Conservation (phyloP, 2,888 invertebrate species). For the Thecocarcelia acutangulata region DNA sequence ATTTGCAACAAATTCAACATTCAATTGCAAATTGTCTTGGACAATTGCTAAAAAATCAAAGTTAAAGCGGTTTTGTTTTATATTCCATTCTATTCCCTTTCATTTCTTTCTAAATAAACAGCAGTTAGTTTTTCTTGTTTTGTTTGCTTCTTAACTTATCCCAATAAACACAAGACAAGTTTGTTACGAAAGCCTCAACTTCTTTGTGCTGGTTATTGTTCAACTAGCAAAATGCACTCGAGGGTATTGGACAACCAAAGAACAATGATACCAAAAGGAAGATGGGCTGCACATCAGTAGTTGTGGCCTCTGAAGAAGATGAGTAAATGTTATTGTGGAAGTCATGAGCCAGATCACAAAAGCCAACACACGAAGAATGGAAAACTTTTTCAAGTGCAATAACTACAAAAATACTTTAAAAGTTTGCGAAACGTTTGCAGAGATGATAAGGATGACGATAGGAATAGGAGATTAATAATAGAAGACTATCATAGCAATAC, state of each 20-base stretch:
- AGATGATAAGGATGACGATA: no score
- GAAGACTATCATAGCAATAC: no score
- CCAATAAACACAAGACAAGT: constrained; percentile 1
- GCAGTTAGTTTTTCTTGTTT: background rate
- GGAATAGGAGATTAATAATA: no score
- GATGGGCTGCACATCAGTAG: constrained; percentile 1
- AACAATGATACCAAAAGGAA: background rate
- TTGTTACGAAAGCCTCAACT: constrained; percentile 38
- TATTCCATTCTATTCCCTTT: constrained; percentile 5
- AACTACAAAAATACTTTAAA: constrained; percentile 61
- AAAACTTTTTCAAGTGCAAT: constrained; percentile 12
- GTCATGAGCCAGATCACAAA: no score
- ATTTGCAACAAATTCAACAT: constrained; percentile 58
- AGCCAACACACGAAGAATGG: no score
- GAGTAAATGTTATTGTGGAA: constrained; percentile 25
- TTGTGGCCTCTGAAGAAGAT: constrained; percentile 33
- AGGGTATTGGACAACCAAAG: constrained; percentile 47
- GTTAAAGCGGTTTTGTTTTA: background rate
- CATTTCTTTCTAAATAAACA: background rate
- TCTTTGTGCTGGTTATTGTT: constrained; percentile 47
- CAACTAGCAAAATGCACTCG: constrained; percentile 64
- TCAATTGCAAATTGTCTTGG: constrained; percentile 58
- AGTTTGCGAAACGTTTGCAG: no score
- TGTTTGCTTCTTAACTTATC: background rate
- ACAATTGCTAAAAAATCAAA: background rate